Base-by-base conservation (phyloP, 1,140 invertebrate genomes). In the Drosophila lowei region DNA sequence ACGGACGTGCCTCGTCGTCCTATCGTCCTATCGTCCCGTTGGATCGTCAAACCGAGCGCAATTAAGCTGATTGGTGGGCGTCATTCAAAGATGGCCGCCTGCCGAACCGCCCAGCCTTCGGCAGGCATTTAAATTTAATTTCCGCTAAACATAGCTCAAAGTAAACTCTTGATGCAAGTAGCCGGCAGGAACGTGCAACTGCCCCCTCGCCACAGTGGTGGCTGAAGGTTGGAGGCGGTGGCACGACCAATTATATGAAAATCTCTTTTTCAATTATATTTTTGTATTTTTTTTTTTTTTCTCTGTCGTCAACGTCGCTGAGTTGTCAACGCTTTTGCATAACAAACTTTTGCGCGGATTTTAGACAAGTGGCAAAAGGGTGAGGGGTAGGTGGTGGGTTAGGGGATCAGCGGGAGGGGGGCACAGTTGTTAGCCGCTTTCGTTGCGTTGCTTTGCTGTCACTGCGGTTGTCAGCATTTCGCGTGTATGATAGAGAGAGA, bases 301-400 rank as follows among this genome's bases (percentile, higher is more conserved):
- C 47, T 54, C 57, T 46, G 44, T 57, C 43, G 65, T 47, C 53
- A 68, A 52, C 63, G 64, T 57, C 50, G 55, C 56, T 46, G 65
- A 77, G 56, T 62, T 78, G 73, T 74, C 79, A 74, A 77, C 78
- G 68, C 60, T 60, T 38, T 81, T 77, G 72, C 58, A 67, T 66
- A 79, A 72, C 61, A 60, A 72, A 75, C 41, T 58, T 79, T 60
- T 73, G 30, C 46, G 44, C 49, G 28, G 47, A 60, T 42, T 48
- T 73, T 64, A 73, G 58, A 42, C 71, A 62, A 73, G 9, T 64
- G 34, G 21, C 13, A 9, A 9, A 25, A 23, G 30, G 18, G 23
- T 21, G 9, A n/a, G 5, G 7, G 23, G 23, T 4, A 13, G 41
- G 34, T 5, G 47, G 48, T 58, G 41, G 57, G 25, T 18, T 47